Evolutionary conservation across 2,797 vertebrate genomes (phyloP), one percentile per base, ranked within the genome.

Genomic region (Crenuchus spilurus): DNA sequence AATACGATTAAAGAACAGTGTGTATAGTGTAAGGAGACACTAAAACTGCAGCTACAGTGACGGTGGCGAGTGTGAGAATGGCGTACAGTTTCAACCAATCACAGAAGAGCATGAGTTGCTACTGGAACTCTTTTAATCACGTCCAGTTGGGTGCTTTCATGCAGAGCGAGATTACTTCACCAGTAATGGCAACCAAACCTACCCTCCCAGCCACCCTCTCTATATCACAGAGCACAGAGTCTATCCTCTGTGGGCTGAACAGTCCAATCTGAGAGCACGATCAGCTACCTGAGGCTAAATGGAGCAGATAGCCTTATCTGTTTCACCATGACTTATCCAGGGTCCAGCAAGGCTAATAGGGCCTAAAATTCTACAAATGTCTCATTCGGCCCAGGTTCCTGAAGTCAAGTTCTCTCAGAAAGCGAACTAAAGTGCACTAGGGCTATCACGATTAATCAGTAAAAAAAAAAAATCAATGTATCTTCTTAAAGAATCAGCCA

Each of bases 171-270:
- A 92, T 91, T 90, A 90, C 89, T 89, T 90, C 85, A 87, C 84
- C 87, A 89, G 88, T 92, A 91, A 92, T 90, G 84, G 86, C 87
- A 88, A 90, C 89, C 90, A 90, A 91, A 89, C 84, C 70, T 70
- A 48, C n/a, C 5, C 16, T 46, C 58, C 52, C 10, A 22, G 30
- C 13, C 30, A 33, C 84, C 67, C 71, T 48, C 16, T 9, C 22
- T 39, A 58, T 61, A 8, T 20, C 41, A 13, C 39, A 11, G 35
- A 65, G 28, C 30, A 54, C 13, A 63, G 30, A 62, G 57, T 13
- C 22, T 8, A 44, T 63, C n/a, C 33, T 58, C 22, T n/a, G 28
- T 1, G 28, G 16, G 31, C 64, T 11, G 10, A 49, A 35, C 31
- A 20, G 28, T 37, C 64, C 13, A 24, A 49, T 70, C 77, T 76